Conservation (phyloP, 2,888 invertebrate species). For the Oligia fasciuncula region DNA sequence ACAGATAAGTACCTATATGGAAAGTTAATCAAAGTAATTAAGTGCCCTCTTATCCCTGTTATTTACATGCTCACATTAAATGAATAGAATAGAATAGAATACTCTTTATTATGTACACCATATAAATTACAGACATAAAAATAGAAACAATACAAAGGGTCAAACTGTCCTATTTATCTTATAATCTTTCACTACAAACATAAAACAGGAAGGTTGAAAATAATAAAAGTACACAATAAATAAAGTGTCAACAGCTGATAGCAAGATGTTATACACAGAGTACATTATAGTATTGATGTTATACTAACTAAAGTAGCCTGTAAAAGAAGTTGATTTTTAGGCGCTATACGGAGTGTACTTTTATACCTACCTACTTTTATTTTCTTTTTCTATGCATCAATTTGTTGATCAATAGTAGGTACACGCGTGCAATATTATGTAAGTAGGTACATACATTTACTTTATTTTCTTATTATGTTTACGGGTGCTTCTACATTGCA, state of each 20-base stretch:
- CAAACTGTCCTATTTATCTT: background rate
- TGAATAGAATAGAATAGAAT: no score
- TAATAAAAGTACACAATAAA: background rate
- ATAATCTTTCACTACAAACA: background rate
- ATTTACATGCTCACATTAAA: background rate
- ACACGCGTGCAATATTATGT: background rate
- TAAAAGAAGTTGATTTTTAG: background rate
- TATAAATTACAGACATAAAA: no score
- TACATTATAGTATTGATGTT: no score
- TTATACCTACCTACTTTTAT: background rate
- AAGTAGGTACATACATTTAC: background rate
- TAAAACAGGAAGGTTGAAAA: background rate
- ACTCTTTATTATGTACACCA: no score
- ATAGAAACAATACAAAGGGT: no score
- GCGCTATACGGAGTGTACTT: background rate
- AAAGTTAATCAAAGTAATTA: background rate
- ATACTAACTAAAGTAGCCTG: background rate
- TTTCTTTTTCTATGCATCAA: background rate
- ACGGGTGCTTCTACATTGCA: background rate
- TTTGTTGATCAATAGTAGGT: background rate
- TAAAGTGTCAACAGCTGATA: background rate
- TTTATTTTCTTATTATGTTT: background rate
- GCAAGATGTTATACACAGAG: background rate
- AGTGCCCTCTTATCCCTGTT: background rate
- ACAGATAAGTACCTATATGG: no score